These are phyloP conservation scores for Philopotamus ludificatus DNA, from an alignment of 1,140 invertebrate genomes.

Conservation along the genomic window DNA sequence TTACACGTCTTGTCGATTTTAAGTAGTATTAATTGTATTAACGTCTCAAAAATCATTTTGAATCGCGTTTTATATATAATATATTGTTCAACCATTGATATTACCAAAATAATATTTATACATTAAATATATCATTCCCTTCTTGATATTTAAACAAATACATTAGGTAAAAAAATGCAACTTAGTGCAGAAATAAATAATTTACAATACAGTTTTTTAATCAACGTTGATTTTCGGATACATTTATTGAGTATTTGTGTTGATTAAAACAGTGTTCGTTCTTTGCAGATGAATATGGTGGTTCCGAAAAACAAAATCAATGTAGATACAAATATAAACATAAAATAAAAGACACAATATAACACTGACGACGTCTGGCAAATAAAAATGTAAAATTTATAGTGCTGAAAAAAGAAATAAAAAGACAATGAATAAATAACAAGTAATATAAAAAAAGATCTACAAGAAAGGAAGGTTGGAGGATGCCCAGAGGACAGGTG, in stretches of 20 bases:
- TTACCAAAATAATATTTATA: constrained; percentile 22
- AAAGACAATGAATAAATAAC: constrained; percentile 38
- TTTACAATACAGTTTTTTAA: constrained; percentile 8
- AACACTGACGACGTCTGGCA: constrained; percentile 31
- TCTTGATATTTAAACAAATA: constrained; percentile 1
- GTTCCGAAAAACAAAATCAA: neutral
- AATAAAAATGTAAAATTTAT: constrained; percentile 32
- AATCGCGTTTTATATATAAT: no score
- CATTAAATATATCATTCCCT: neutral
- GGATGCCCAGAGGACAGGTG: constrained; percentile 56
- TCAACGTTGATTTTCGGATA: constrained; percentile 1
- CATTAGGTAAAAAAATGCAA: constrained; percentile 4
- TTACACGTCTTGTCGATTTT: no score
- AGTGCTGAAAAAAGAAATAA: constrained; percentile 41
- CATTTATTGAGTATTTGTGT: neutral
- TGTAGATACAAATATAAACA: neutral
- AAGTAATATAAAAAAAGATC: constrained; percentile 34
- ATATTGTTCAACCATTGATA: constrained; percentile 39
- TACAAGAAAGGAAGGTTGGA: constrained; percentile 57
- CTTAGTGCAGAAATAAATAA: neutral
- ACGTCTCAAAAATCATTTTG: no score
- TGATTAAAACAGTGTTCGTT: neutral
- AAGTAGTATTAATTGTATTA: no score
- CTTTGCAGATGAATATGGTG: neutral
- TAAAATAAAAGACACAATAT: neutral